Base-by-base conservation (phyloP, 2,888 invertebrate species). In the Tuta absoluta region DNA sequence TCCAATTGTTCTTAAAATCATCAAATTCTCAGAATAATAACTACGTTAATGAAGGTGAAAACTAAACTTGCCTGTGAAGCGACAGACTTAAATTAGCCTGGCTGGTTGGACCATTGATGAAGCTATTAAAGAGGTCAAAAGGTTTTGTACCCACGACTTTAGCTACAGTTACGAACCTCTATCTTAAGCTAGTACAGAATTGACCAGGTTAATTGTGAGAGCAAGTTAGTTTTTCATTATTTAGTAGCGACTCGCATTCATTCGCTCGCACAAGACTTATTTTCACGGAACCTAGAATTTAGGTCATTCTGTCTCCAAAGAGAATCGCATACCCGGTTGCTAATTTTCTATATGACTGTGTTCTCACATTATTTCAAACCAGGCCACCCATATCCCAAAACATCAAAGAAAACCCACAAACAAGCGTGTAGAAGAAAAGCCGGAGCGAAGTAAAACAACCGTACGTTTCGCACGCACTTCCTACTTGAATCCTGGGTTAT, bases 401-500 rank as follows among this genome's bases (percentile, higher is more conserved):
- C 58, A 38, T 38, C 58, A 58, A 37, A 37, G 19, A 37, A 38
- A 17, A 37, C 17, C 37, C 19, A 11, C 23, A 7, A 37, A 58
- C 37, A 37, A 58, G 12, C 37, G 19, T 33, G 19, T 17, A 58
- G n/a, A 19, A 11, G 37, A 57, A 37, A 58, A 41, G 37, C 59
- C 38, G 59, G 41, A 37, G 24, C 33, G 19, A n/a, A 33, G 17
- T 28, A n/a, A 14, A 57, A 59, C 41, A 41, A 10, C 23, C 10
- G 19, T 41, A 17, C 45, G 21, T n/a, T 59, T 59, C 59, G 59
- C 59, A 59, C 59, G 45, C 37, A 37, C 62, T 62, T 66, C 68
- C 63, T 56, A 65, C 69, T 73, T 73, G 75, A 68, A 70, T 33
- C 68, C 68, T 67, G 66, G 69, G 76, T 66, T 71, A 71, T 86